phyloP scores from a whole-genome alignment of 2,888 invertebrate genomes.

The Mechanitis messenoides region DNA sequence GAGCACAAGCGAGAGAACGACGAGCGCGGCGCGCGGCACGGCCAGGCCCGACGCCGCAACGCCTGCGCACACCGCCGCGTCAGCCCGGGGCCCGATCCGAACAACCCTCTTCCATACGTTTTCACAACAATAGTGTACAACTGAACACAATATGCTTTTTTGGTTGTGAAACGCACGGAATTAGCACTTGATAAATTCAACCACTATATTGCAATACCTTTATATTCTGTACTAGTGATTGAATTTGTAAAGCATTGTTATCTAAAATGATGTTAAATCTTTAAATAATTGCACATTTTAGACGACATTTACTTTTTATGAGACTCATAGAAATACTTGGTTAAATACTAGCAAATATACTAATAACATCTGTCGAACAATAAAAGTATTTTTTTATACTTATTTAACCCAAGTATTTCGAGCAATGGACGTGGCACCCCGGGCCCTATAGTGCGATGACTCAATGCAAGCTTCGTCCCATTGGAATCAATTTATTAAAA shows the following conservation, averaged over 20 bases:
- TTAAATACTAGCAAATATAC: slow-evolving; percentile 6
- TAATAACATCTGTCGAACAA: not conserved
- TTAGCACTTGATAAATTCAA: slow-evolving; percentile 22
- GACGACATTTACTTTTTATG: slow-evolving; percentile 13
- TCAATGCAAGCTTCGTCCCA: slow-evolving; percentile 75
- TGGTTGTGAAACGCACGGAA: slow-evolving; percentile 17
- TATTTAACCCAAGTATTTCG: slow-evolving; percentile 31
- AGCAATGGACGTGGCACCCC: slow-evolving; percentile 44
- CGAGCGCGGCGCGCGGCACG: slow-evolving; percentile 58
- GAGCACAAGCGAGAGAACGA: slow-evolving; percentile 63
- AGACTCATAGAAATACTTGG: slow-evolving; percentile 23
- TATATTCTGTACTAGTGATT: slow-evolving; percentile 15
- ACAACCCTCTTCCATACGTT: slow-evolving; percentile 29
- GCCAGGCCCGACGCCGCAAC: slow-evolving; percentile 58
- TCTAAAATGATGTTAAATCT: slow-evolving; percentile 10
- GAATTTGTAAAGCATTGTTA: slow-evolving; percentile 17
- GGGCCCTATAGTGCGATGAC: slow-evolving; percentile 74
- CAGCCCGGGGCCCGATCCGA: slow-evolving; percentile 36
- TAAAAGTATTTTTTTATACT: not conserved
- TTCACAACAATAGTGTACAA: slow-evolving; percentile 9
- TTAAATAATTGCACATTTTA: slow-evolving; percentile 7
- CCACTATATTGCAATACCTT: slow-evolving; percentile 4
- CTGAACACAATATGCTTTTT: not conserved
- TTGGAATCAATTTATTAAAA: slow-evolving; percentile 41
- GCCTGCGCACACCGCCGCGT: slow-evolving; percentile 64